phyloP scores from a whole-genome alignment of 2,797 vertebrate species.

The Schizopygopsis malacanthus region DNA sequence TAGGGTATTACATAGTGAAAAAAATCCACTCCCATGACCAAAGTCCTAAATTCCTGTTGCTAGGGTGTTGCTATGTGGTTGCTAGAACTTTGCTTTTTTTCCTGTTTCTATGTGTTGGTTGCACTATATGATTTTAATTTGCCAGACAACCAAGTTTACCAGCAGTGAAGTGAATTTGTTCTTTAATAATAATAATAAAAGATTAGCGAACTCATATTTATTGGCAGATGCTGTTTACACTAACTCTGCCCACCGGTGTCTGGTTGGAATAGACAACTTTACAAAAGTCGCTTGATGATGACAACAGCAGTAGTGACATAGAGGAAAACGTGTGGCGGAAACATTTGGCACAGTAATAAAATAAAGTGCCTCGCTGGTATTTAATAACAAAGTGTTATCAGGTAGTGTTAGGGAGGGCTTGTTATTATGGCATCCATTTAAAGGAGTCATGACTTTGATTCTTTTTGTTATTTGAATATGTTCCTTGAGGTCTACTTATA shows the following conservation, averaged over 20 bases:
- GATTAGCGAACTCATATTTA: too few species aligned
- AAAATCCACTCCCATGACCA: not conserved
- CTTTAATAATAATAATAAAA: too few species aligned
- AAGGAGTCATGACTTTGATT: too few species aligned
- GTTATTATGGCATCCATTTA: too few species aligned
- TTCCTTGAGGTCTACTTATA: too few species aligned
- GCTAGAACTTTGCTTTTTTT: not conserved
- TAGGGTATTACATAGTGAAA: not conserved
- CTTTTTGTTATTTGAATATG: too few species aligned
- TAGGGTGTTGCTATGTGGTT: not conserved
- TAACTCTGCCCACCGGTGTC: too few species aligned
- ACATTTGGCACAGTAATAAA: not conserved
- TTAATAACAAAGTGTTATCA: not conserved
- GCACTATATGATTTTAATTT: not conserved
- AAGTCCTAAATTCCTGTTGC: not conserved
- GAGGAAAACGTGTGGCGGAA: too few species aligned
- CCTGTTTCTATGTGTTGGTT: not conserved
- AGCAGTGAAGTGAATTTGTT: not conserved
- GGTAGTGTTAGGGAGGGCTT: not conserved
- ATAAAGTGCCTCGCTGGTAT: not conserved
- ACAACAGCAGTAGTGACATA: too few species aligned
- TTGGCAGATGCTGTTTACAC: too few species aligned
- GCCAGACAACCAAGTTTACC: not conserved
- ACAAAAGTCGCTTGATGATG: too few species aligned
- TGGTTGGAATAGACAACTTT: too few species aligned